Evolutionary conservation across 2,797 vertebrate genomes (phyloP), one percentile per base, ranked within the genome.

Genomic region (Columba guinea): DNA sequence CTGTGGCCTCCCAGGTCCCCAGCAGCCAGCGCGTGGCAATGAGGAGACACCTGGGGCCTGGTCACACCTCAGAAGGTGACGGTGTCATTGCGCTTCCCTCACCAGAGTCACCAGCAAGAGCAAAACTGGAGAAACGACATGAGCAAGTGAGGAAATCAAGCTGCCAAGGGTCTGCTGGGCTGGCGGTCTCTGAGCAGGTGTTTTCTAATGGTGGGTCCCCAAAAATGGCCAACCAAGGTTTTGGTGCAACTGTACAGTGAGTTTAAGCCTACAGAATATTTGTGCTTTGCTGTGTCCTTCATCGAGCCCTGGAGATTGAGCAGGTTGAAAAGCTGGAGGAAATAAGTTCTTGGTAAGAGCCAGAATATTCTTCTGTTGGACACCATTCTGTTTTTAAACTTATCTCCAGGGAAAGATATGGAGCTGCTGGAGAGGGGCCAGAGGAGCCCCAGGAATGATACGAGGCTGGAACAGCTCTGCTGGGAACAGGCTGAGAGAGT

Each of bases 31-130:
- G 1, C 4, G 1, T 5, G 49, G 19, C 44, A 5, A 17, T 18
- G 17, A 18, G 41, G 41, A 44, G 41, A 44, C 41, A 44, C 41
- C 41, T 44, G 41, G 16, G 41, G 7, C 41, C 41, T 18, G 41
- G 17, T 44, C 41, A 44, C 41, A 44, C 70, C 56, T 6, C 18
- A 18, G 41, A 15, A 28, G 70, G 37, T 23, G 39, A 14, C 34
- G 2, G 16, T 4, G 2, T 35, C 32, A 9, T 24, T 35, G 7
- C 11, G 1, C 30, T 5, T 34, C 6, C 0, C 44, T 56, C 6
- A 3, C 20, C 8, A 34, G 49, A 9, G 21, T 41, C 41, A 16
- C 20, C 26, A 62, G 17, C 39, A 8, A 30, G 62, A 68, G 48
- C 53, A 24, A 68, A 60, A 39, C 20, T 3, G 39, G 28, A 28